Percentiles rank a stretch among this genome's conserved stretches.
These are phyloP conservation scores for Oreochromis niloticus DNA, from an alignment of 2,113 vertebrate genomes.

Conservation along the genomic window DNA sequence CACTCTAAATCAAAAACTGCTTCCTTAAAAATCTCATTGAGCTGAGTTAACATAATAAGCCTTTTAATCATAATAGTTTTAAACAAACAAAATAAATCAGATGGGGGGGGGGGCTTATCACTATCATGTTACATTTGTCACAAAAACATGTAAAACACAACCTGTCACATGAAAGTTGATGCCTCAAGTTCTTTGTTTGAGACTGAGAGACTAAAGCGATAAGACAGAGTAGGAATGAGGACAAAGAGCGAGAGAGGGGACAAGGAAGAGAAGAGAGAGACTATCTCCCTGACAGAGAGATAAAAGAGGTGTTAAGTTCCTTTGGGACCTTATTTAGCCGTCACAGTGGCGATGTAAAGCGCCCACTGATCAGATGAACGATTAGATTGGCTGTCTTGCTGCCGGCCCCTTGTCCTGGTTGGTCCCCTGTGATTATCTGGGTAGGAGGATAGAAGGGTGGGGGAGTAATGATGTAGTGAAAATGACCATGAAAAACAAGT, in stretches of 20 bases:
- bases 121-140: not conserved
- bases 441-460: conserved; percentile 5
- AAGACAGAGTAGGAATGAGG: conserved; percentile 33
- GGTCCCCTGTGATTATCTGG: conserved; percentile 59
- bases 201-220: conserved; percentile 21
- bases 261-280: conserved; percentile 17
- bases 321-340: conserved; percentile 61
- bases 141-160: conserved; percentile 2
- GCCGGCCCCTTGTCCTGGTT: conserved; percentile 49
- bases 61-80: not conserved
- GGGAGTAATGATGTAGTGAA: conserved; percentile 10
- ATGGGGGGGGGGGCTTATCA: not conserved
- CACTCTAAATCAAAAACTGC: not conserved
- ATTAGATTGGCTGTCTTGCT: conserved; percentile 65
- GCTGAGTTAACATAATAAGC: not conserved
- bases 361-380: conserved; percentile 63
- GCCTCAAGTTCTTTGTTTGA: conserved; percentile 43
- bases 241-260: conserved; percentile 39
- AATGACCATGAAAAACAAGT: conserved; percentile 42
- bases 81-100: not conserved
- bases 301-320: conserved; percentile 63
- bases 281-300: conserved; percentile 43
- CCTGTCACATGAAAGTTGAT: conserved; percentile 46
- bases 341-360: conserved; percentile 58
- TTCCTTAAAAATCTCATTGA: not conserved